These are phyloP conservation scores for Diprion similis DNA, from an alignment of 1,140 invertebrate species.

Conservation along the genomic window DNA sequence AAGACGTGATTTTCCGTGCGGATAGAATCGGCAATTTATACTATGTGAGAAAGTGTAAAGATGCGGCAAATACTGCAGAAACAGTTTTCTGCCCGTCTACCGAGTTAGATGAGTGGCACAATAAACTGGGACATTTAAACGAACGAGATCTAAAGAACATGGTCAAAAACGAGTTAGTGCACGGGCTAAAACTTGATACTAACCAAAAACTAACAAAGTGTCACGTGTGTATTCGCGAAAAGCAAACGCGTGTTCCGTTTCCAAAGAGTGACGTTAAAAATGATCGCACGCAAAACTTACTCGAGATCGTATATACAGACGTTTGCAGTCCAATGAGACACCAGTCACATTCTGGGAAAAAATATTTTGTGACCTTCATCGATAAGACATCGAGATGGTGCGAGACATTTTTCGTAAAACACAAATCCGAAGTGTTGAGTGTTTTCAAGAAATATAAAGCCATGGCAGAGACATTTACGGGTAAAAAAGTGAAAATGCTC, in stretches of 20 bases:
- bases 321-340: slow-evolving; percentile 24
- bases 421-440: slow-evolving; percentile 30
- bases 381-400: slow-evolving; percentile 38
- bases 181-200: slow-evolving; percentile 1
- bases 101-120: slow-evolving; percentile 2
- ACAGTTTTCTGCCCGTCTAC: neutral
- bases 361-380: slow-evolving; percentile 38
- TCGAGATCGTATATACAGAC: slow-evolving; percentile 26
- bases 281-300: slow-evolving; percentile 47
- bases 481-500: slow-evolving; percentile 20
- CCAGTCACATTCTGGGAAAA: slow-evolving; percentile 28
- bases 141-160: neutral
- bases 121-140: too few species aligned
- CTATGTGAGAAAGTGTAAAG: slow-evolving; percentile 9
- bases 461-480: slow-evolving; percentile 22
- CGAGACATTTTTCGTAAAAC: slow-evolving; percentile 33
- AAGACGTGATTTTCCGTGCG: slow-evolving; percentile 10
- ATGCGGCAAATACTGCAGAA: neutral
- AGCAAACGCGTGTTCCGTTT: slow-evolving; percentile 51
- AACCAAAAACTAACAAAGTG: slow-evolving; percentile 27
- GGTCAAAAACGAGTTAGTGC: neutral
- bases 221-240: slow-evolving; percentile 54
- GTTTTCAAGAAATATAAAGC: slow-evolving; percentile 34
- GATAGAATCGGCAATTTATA: slow-evolving; percentile 23
- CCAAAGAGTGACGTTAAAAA: slow-evolving; percentile 42